Percentiles rank a stretch among this genome's conserved stretches.
These are phyloP conservation scores for Electrophaes corylata DNA, from an alignment of 2,888 invertebrate species.

Conservation along the genomic window DNA sequence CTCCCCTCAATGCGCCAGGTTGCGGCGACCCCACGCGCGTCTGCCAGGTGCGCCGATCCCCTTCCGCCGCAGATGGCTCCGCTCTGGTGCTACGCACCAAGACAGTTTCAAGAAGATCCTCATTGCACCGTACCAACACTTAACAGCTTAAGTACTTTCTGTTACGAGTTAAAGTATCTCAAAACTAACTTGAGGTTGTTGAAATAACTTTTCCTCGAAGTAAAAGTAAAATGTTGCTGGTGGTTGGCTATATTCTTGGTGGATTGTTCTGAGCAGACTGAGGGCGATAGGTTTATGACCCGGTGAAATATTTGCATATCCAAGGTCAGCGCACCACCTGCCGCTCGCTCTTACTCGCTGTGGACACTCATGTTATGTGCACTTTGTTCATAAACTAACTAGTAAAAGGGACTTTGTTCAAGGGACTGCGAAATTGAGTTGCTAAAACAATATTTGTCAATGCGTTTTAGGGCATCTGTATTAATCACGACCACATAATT, in stretches of 20 bases:
- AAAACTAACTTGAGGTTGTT: neutral
- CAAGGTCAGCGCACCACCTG: constrained; percentile 69
- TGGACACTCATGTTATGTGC: constrained; percentile 28
- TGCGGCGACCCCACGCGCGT: constrained; percentile 68
- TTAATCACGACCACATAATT: neutral
- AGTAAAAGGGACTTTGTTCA: too few species aligned
- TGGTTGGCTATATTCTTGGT: constrained; percentile 29
- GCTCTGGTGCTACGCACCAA: constrained; percentile 20
- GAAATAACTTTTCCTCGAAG: neutral
- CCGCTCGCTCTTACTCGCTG: constrained; percentile 43
- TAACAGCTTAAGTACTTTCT: neutral
- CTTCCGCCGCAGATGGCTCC: constrained; percentile 66
- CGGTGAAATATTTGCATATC: constrained; percentile 61
- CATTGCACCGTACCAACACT: constrained; percentile 1
- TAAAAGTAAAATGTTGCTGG: constrained; percentile 20
- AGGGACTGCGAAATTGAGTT: constrained; percentile 34
- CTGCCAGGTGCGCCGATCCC: constrained; percentile 71
- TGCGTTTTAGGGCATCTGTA: neutral
- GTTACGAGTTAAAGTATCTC: neutral
- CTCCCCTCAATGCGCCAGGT: constrained; percentile 60
- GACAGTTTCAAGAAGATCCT: constrained; percentile 10
- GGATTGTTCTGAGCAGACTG: constrained; percentile 43
- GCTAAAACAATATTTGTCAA: constrained; percentile 35
- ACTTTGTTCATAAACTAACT: constrained; percentile 22
- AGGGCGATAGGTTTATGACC: constrained; percentile 62